Conservation (phyloP, 2,888 invertebrate species). For the Sinotaia quadrata region DNA sequence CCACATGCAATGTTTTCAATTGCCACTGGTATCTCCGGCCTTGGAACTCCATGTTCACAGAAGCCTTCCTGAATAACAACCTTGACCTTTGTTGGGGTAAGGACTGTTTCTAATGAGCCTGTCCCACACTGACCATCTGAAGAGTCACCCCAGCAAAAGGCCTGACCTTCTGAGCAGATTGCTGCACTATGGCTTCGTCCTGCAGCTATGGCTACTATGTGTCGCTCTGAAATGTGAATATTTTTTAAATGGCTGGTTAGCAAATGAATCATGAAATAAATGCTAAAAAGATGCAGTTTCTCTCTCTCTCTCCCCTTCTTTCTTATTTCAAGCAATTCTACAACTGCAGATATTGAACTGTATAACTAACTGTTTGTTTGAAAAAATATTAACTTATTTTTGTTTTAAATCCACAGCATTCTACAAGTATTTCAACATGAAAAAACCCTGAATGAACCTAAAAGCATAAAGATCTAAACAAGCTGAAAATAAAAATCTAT, state of each 20-base stretch:
- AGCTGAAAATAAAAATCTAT: too few relatives aligned
- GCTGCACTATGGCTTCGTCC: conserved; percentile 70
- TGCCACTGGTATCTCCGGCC: conserved; percentile 39
- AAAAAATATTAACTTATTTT: too few relatives aligned
- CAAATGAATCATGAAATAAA: too few relatives aligned
- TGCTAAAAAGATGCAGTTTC: not conserved
- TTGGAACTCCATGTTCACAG: conserved; percentile 53
- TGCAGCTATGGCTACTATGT: conserved; percentile 79
- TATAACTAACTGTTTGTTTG: too few relatives aligned
- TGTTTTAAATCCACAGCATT: too few relatives aligned
- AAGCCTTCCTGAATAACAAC: conserved; percentile 37
- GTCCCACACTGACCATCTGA: conserved; percentile 78
- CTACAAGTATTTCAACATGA: too few relatives aligned
- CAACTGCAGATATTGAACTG: too few relatives aligned
- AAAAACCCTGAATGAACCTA: too few relatives aligned
- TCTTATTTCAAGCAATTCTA: not conserved
- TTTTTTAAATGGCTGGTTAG: not conserved
- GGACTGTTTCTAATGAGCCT: conserved; percentile 72
- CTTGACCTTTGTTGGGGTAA: conserved; percentile 46
- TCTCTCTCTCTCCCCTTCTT: not conserved
- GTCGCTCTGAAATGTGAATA: conserved; percentile 58
- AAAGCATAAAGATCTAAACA: too few relatives aligned
- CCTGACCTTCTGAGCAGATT: conserved; percentile 58
- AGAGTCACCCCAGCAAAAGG: conserved; percentile 71
- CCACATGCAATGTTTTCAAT: conserved; percentile 62